These are phyloP conservation scores for Cepphus grylle DNA, from an alignment of 2,113 vertebrate species.

Conservation along the genomic window DNA sequence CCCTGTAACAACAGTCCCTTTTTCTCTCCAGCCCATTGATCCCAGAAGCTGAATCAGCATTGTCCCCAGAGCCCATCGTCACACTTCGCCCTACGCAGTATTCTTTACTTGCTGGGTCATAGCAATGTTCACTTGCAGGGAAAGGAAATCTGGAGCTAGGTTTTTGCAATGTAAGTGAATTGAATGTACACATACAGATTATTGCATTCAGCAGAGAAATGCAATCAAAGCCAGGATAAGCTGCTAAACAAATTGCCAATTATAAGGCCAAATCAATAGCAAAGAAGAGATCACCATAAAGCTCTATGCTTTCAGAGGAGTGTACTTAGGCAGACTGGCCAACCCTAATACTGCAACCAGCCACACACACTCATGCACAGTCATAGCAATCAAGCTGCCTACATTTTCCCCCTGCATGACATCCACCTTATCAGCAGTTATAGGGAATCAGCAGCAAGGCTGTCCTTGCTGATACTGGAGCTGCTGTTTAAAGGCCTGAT, in stretches of 20 bases:
- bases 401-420: background rate
- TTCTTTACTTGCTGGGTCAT: background rate
- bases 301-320: background rate
- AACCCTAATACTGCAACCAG: no score
- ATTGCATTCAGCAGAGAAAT: background rate
- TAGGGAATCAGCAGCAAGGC: background rate
- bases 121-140: background rate
- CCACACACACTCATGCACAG: background rate
- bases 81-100: accelerated
- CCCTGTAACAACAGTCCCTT: background rate
- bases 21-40: background rate
- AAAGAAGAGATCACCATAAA: background rate
- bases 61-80: background rate
- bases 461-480: background rate
- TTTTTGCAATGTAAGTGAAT: background rate
- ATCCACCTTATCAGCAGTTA: background rate
- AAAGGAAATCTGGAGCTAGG: background rate
- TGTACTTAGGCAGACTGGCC: background rate
- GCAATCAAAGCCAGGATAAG: background rate
- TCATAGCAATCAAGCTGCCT: background rate
- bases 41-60: background rate
- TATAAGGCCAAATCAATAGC: background rate
- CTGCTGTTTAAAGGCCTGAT: background rate
- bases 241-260: background rate
- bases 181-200: background rate